phyloP scores from a whole-genome alignment of 1,140 invertebrate species.

The Anastatus disparis region DNA sequence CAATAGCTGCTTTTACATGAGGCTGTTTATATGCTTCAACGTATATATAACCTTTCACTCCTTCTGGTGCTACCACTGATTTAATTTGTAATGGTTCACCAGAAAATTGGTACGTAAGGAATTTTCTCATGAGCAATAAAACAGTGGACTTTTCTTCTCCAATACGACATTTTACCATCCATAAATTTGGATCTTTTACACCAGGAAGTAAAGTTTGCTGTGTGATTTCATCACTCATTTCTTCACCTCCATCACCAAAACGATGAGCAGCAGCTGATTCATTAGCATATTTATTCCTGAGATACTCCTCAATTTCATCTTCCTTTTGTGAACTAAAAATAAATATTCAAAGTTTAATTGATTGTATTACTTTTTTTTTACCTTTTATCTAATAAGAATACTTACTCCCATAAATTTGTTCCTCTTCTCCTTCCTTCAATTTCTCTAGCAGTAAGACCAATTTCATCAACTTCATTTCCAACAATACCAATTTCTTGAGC shows the following conservation, averaged over 20 bases:
- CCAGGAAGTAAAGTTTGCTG: conserved; percentile 95
- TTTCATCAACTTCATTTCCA: conserved; percentile 87
- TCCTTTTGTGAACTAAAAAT: conserved; percentile 80
- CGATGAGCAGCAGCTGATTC: conserved; percentile 80
- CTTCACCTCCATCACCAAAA: conserved; percentile 93
- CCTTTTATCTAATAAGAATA: not conserved
- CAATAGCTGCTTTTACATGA: conserved; percentile 94
- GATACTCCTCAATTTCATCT: conserved; percentile 96
- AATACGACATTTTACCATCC: conserved; percentile 98
- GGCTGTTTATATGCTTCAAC: conserved; percentile 98
- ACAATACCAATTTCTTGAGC: conserved; percentile 89
- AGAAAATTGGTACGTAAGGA: conserved; percentile 83
- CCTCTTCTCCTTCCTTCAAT: conserved; percentile 90
- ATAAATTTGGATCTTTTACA: conserved; percentile 98
- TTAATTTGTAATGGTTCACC: conserved; percentile 93
- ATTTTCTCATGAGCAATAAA: conserved; percentile 94
- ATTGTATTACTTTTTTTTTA: not conserved
- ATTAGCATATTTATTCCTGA: conserved; percentile 94
- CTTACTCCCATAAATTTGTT: conserved; percentile 90
- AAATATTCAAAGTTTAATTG: not conserved
- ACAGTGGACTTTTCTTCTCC: conserved; percentile 96
- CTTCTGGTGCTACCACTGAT: conserved; percentile 96
- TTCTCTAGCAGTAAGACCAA: conserved; percentile 90
- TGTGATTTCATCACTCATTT: conserved; percentile 98
- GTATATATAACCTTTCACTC: conserved; percentile 97